A percentile compares a stretch with the other conserved stretches of the same genome.
Conservation (phyloP, 2,888 invertebrate genomes). For the Cactoblastis cactorum region DNA sequence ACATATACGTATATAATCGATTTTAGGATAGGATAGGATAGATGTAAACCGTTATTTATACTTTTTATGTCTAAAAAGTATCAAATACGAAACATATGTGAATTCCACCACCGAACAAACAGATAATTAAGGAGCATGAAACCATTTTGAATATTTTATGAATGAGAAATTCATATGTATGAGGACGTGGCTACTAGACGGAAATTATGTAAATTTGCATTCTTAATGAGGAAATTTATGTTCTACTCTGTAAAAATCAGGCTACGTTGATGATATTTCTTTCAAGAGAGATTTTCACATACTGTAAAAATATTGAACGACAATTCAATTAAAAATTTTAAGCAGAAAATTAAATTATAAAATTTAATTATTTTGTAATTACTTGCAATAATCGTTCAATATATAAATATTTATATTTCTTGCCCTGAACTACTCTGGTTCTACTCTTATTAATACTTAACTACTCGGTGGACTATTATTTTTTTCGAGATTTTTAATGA, state of each 20-base stretch:
- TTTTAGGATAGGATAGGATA: too few species aligned
- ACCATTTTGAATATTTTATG: conserved; percentile 76
- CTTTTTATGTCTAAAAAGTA: neutral
- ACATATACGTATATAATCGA: too few species aligned
- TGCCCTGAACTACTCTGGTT: too few species aligned
- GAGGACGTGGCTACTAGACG: conserved; percentile 68
- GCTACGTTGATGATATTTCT: conserved; percentile 30
- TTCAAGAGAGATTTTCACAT: neutral
- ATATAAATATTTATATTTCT: too few species aligned
- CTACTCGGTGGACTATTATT: too few species aligned
- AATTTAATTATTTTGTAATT: too few species aligned
- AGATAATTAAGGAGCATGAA: conserved; percentile 75
- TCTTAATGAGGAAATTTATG: conserved; percentile 63
- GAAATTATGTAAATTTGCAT: conserved; percentile 69
- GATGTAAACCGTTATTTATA: neutral
- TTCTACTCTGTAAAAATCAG: conserved; percentile 17
- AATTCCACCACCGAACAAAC: conserved; percentile 62
- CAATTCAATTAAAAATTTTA: neutral
- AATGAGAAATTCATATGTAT: conserved; percentile 73
- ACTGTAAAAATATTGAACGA: neutral
- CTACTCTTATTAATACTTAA: too few species aligned
- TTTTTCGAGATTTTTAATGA: too few species aligned
- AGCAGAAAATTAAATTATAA: too few species aligned
- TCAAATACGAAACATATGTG: conserved; percentile 37
- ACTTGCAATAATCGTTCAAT: too few species aligned